Evolutionary conservation across 2,888 invertebrate species (phyloP).

Genomic region (Leptogaster cylindrica): DNA sequence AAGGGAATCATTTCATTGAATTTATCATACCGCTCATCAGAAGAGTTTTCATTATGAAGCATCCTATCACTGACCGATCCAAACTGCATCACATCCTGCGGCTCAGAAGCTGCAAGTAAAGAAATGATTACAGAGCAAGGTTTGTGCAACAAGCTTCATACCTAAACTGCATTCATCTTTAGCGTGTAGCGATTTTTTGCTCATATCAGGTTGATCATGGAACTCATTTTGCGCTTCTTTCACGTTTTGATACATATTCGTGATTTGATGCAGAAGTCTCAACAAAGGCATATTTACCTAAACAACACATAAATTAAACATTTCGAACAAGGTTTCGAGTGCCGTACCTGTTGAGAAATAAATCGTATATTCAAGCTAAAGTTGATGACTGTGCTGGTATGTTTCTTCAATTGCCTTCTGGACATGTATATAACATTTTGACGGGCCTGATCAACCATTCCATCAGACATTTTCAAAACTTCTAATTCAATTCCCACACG

Average conservation of each 20-base stretch:
- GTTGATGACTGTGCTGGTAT: constrained; percentile 90
- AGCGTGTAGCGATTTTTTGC: constrained; percentile 59
- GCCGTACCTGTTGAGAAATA: constrained; percentile 93
- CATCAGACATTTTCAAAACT: constrained; percentile 86
- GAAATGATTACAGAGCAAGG: neutral
- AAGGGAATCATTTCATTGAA: constrained; percentile 58
- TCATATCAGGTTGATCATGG: constrained; percentile 70
- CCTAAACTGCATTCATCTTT: constrained; percentile 70
- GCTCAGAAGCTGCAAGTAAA: constrained; percentile 57
- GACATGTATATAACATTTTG: constrained; percentile 88
- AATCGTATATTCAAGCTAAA: constrained; percentile 86
- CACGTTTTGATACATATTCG: constrained; percentile 97
- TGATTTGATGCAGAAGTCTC: constrained; percentile 91
- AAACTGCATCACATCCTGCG: constrained; percentile 59
- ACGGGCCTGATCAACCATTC: constrained; percentile 84
- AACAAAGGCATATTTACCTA: constrained; percentile 93
- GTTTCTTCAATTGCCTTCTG: constrained; percentile 84
- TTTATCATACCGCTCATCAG: constrained; percentile 61
- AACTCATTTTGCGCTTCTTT: constrained; percentile 92
- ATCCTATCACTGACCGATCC: constrained; percentile 58
- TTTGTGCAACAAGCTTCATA: constrained; percentile 53
- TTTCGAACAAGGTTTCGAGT: no score
- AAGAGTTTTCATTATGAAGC: constrained; percentile 56
- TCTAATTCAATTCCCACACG: constrained; percentile 89
- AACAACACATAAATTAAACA: neutral